Evolutionary conservation across 92 coral and sea anemone genomes (phyloP), one percentile per base, ranked within the genome.

Genomic region (Phenganax subtilis): DNA sequence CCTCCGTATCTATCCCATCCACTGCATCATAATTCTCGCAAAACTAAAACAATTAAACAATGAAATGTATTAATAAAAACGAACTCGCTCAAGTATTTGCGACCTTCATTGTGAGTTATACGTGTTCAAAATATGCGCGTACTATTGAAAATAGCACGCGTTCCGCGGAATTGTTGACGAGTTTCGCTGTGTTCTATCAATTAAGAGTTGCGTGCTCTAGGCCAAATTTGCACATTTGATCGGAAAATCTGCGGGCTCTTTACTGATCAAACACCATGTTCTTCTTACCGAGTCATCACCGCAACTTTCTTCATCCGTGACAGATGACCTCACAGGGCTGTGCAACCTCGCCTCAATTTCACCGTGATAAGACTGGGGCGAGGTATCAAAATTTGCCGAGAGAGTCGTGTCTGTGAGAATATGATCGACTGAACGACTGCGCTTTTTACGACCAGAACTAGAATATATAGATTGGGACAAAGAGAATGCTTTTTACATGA

Each of bases 271-370:
- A 69, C 25, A 2, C 0, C 56, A n/a, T 37, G 6, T 12, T 72
- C 17, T 57, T 70, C 92, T 70, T 82, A 93, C 97, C 54, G 91
- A 91, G 69, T 93, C 97, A 3, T 85, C 85, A 44, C 91, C 97
- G 9, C 87, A 84, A 25, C 86, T 87, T 62, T 93, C 97, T 55
- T 93, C 97, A 59, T 93, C 97, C 52, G 93, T 93, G 72, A 69
- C 58, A 2, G 79, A 74, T 25, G 97, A 93, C 71, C 91, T 71
- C 30, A 84, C 88, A 57, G 97, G 89, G 51, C 76, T 90, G 76
- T 92, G 91, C 61, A 54, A 54, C 61, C 79, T 74, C 44, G 27
- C 29, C 30, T 74, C 79, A 53, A n/a, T 31, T 5, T 74, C 79
- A 31, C 63, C 17, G 25, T 54, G 63, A 54, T 30, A 14, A 54